Conservation (phyloP, 2,888 invertebrate genomes). For the Lydus trimaculatus region DNA sequence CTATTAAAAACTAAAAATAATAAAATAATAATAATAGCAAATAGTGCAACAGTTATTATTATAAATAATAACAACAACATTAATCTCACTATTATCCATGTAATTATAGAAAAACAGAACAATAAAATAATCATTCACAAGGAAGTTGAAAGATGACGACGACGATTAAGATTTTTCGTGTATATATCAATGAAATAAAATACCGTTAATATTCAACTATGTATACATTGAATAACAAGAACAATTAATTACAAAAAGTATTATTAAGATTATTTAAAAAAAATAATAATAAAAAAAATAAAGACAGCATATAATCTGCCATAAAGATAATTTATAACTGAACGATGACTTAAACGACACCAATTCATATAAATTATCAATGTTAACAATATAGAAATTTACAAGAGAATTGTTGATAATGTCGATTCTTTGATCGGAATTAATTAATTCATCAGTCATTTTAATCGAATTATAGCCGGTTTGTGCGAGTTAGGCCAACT, state of each 20-base stretch:
- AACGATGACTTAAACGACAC: neutral
- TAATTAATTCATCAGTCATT: neutral
- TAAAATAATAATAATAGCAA: neutral
- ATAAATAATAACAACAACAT: neutral
- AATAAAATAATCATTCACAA: neutral
- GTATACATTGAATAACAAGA: neutral
- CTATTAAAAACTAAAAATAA: neutral
- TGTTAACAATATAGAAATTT: neutral
- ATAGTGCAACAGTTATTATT: neutral
- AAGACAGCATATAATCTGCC: neutral
- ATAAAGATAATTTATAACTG: slow-evolving; percentile 8
- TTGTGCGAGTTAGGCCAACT: no score
- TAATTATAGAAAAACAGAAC: neutral
- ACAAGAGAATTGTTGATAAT: neutral
- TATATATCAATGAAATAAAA: neutral
- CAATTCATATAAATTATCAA: neutral
- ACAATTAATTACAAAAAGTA: neutral
- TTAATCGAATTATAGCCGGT: neutral
- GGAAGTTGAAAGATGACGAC: neutral
- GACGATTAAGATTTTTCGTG: neutral
- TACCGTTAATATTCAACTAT: neutral
- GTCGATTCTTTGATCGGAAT: neutral
- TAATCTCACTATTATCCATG: neutral
- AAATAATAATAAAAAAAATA: no score
- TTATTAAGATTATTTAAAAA: no score